A percentile compares a stretch with the other conserved stretches of the same genome.
Evolutionary conservation across 2,113 vertebrate genomes (phyloP).

Genomic region (Thunnus maccoyii): DNA sequence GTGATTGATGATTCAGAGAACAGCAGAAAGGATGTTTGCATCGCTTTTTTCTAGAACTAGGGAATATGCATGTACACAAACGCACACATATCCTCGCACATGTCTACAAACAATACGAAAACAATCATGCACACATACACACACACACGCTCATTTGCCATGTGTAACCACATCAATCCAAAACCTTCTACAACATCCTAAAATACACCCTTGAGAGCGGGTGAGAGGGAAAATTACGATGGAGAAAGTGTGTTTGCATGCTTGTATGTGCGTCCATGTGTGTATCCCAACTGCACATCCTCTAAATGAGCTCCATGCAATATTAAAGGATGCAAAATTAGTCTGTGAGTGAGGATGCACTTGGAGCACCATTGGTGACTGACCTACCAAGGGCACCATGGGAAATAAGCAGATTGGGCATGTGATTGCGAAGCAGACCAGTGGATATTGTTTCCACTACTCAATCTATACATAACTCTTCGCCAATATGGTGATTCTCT

Average conservation of each 20-base stretch:
- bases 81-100: constrained; percentile 42
- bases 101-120: constrained; percentile 15
- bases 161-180: constrained; percentile 90
- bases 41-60: constrained; percentile 86
- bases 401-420: constrained; percentile 78
- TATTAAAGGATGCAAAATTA: constrained; percentile 90
- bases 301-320: constrained; percentile 93
- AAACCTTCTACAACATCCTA: constrained; percentile 84
- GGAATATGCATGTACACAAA: constrained; percentile 81
- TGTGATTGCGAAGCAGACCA: constrained; percentile 55
- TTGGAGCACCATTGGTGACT: constrained; percentile 55
- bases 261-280: constrained; percentile 72
- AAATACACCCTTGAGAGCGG: constrained; percentile 91
- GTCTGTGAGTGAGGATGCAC: constrained; percentile 60
- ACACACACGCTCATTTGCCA: constrained; percentile 47
- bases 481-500: constrained; percentile 58
- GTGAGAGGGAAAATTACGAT: constrained; percentile 60
- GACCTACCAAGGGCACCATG: constrained; percentile 77
- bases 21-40: constrained; percentile 88
- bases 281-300: constrained; percentile 85
- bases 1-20: constrained; percentile 93
- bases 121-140: constrained; percentile 27
- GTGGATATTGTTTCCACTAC: constrained; percentile 63
- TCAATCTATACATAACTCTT: constrained; percentile 66
- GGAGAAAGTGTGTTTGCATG: constrained; percentile 69